Evolutionary conservation across 2,797 vertebrate genomes (phyloP), one percentile per base, ranked within the genome.

Genomic region (Hoplostethus mediterraneus): DNA sequence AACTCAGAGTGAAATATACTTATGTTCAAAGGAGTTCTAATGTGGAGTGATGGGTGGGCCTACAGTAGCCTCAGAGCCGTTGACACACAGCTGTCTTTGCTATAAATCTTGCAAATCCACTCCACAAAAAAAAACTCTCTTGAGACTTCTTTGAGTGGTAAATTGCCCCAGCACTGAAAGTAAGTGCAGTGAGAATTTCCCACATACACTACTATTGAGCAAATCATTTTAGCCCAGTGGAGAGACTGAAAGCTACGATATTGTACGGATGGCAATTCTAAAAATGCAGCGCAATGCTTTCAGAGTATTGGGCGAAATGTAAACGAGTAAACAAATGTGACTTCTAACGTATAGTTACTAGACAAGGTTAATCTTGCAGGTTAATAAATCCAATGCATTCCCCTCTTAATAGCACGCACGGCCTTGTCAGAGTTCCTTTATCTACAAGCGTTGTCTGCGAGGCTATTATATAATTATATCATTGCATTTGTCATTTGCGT

Each of bases 11-110:
- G 91, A 92, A 93, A 93, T 81, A 92, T 90, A 84, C 89, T 92
- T 92, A 93, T 91, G 94, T 95, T 95, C 94, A 95, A 95, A 95
- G 93, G 92, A 87, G 87, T 79, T 85, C 85, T 93, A 93, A 94
- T 94, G 92, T 93, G 83, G 89, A 94, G 92, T 94, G 92, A 94
- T 92, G 89, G 80, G 71, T 88, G 85, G 90, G 91, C 83, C 90
- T 86, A 80, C 81, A 77, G 90, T 87, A 90, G 92, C 83, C 92
- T 92, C 86, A 85, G 77, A 93, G 85, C 80, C 77, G 82, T 85
- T 94, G 94, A 95, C 94, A 94, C 93, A 90, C 94, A 94, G 94
- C 93, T 95, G 94, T 94, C 92, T 93, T 91, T 90, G 94, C 94
- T 81, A 70, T 94, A 95, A 94, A 95, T 95, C 94, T 93, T 89